A percentile compares a stretch with the other conserved stretches of the same genome.
phyloP scores from a whole-genome alignment of 2,888 invertebrate species.

The Axea sp. region DNA sequence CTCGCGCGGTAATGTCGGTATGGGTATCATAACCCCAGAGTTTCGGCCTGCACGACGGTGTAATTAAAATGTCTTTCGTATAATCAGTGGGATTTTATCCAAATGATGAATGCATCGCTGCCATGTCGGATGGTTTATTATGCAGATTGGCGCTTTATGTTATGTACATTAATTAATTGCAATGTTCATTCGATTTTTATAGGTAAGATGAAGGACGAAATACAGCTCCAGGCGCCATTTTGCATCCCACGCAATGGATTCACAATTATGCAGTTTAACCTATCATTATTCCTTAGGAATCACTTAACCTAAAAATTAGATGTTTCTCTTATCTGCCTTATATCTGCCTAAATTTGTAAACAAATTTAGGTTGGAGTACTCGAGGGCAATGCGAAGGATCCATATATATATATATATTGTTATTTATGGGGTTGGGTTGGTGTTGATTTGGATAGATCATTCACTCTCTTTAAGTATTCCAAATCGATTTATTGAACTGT shows the following conservation, averaged over 20 bases:
- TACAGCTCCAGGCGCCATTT: conserved; percentile 66
- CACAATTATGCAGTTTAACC: conserved; percentile 21
- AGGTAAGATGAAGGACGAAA: conserved; percentile 68
- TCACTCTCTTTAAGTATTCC: no score
- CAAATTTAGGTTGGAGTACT: no score
- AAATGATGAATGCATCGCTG: conserved; percentile 69
- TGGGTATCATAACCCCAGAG: conserved; percentile 52
- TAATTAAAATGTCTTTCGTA: conserved; percentile 67
- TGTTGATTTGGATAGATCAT: no score
- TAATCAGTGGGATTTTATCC: conserved; percentile 62
- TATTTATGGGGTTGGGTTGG: no score
- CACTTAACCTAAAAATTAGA: conserved; percentile 24
- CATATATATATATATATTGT: no score
- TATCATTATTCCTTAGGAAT: conserved; percentile 20
- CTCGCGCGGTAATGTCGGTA: conserved; percentile 38
- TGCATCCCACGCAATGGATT: conserved; percentile 59
- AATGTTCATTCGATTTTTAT: conserved; percentile 68
- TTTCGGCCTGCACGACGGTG: conserved; percentile 58
- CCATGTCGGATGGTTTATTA: conserved; percentile 70
- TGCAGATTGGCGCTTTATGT: conserved; percentile 73
- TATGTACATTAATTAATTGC: conserved; percentile 74
- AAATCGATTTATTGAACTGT: no score
- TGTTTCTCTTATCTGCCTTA: background rate
- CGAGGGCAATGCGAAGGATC: no score
- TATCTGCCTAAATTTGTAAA: background rate